Base-by-base conservation (phyloP, 1,140 invertebrate genomes). In the Leptinotarsa defecta region DNA sequence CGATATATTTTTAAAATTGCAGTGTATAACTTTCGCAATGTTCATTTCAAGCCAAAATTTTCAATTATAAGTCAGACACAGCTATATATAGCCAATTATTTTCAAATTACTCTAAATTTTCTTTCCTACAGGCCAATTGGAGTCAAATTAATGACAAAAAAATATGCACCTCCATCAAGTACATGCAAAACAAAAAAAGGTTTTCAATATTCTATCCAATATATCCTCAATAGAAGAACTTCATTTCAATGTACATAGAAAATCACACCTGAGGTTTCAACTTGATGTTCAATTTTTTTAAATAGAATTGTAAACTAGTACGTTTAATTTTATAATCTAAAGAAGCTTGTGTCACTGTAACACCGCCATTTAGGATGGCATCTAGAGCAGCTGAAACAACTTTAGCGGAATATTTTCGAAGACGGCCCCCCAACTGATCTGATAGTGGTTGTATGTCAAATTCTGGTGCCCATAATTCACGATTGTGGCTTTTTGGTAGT, bases 251-350 rank as follows among this genome's bases (percentile, higher is more conserved):
- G 22, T 22, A 17, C 65, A 17, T 68, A 68, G 24, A 17, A 68
- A 24, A 34, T 68, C 20, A 68, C 24, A 17, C 17, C 27, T n/a
- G n/a, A 68, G 20, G 20, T 68, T 68, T 76, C 57, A 79, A 76
- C 75, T 79, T 80, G 64, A 89, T 87, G 81, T 89, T 89, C 76
- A 89, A 86, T 79, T 88, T 88, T 87, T 89, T 89, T 74, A 89
- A 83, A 86, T 89, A 89, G 82, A 88, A 88, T 72, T 89, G 88
- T 76, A 89, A 84, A 67, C 87, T 89, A 68, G 88, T 89, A 19
- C 88, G 86, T 85, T 89, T 89, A 84, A 89, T 89, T 71, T 88
- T 87, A 75, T 87, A 88, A 84, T 88, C 86, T 76, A 86, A 83
- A 34, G 88, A 89, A 63, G 87, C 88, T 69, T 86, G 86, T 75